Evolutionary conservation across 1,140 invertebrate genomes (phyloP).

Genomic region (Saccostrea echinata): DNA sequence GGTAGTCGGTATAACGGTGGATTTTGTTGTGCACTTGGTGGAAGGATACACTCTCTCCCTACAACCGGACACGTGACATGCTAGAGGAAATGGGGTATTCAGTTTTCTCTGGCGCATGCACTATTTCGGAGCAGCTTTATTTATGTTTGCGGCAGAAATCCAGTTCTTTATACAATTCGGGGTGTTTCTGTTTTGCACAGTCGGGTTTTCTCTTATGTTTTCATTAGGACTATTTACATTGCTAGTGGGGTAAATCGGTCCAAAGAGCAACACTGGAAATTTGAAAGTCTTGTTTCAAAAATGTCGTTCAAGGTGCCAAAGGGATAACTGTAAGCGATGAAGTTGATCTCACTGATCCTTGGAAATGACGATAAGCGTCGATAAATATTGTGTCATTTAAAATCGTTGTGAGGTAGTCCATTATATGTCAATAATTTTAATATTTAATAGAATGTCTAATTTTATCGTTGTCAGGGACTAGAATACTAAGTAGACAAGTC

Average conservation of each 20-base stretch:
- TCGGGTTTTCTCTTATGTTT: constrained; percentile 73
- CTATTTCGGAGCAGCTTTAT: constrained; percentile 70
- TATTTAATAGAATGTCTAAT: too few relatives aligned
- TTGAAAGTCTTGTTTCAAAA: constrained; percentile 48
- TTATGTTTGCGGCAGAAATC: constrained; percentile 72
- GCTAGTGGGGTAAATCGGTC: constrained; percentile 68
- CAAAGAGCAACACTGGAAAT: constrained; percentile 63
- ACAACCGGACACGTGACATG: constrained; percentile 69
- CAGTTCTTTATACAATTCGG: constrained; percentile 73
- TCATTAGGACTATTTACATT: constrained; percentile 68
- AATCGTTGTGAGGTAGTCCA: neutral
- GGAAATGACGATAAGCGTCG: neutral
- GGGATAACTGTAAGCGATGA: neutral
- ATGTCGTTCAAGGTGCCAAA: constrained; percentile 5
- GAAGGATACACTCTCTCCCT: constrained; percentile 73
- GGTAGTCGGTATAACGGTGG: constrained; percentile 75
- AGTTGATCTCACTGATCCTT: neutral
- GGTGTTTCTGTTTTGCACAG: constrained; percentile 73
- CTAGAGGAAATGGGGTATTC: constrained; percentile 73
- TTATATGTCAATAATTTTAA: neutral
- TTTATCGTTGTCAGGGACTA: too few relatives aligned
- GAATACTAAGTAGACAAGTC: too few relatives aligned
- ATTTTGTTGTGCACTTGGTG: constrained; percentile 77
- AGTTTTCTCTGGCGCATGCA: constrained; percentile 71
- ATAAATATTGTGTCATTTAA: neutral